Percentiles rank a stretch among this genome's conserved stretches.
These are phyloP conservation scores for Amphipyra berbera DNA, from an alignment of 2,888 invertebrate species.

Conservation along the genomic window DNA sequence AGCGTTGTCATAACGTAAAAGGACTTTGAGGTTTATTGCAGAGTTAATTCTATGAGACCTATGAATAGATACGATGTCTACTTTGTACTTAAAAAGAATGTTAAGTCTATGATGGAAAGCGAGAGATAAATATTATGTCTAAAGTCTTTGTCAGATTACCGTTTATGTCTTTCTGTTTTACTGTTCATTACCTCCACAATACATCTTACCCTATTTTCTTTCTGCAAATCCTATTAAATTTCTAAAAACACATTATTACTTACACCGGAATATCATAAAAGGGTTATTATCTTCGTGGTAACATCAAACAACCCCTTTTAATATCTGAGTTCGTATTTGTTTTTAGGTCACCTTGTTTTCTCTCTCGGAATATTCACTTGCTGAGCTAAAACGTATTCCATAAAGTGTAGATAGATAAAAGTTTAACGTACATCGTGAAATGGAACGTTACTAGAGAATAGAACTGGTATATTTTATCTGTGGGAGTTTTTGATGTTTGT, in stretches of 20 bases:
- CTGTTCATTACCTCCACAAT: neutral
- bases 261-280: conserved; percentile 22
- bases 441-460: conserved; percentile 32
- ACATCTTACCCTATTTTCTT: conserved; percentile 1
- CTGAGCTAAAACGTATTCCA: conserved; percentile 41
- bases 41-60: neutral
- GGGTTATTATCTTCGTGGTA: conserved; percentile 27
- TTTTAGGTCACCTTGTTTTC: conserved; percentile 56
- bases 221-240: neutral
- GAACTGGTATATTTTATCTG: conserved; percentile 18
- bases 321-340: conserved; percentile 40
- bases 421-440: conserved; percentile 41
- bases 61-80: neutral
- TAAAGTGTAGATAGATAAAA: conserved; percentile 45
- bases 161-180: too few relatives aligned
- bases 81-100: neutral
- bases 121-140: neutral
- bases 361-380: conserved; percentile 34
- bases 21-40: conserved; percentile 2
- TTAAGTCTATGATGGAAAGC: neutral
- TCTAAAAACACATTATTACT: conserved; percentile 16
- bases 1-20: neutral
- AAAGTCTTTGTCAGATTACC: neutral
- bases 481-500: conserved; percentile 16
- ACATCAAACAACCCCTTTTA: conserved; percentile 41